Evolutionary conservation across 2,888 invertebrate species (phyloP).

Genomic region (Trissolcus japonicus): DNA sequence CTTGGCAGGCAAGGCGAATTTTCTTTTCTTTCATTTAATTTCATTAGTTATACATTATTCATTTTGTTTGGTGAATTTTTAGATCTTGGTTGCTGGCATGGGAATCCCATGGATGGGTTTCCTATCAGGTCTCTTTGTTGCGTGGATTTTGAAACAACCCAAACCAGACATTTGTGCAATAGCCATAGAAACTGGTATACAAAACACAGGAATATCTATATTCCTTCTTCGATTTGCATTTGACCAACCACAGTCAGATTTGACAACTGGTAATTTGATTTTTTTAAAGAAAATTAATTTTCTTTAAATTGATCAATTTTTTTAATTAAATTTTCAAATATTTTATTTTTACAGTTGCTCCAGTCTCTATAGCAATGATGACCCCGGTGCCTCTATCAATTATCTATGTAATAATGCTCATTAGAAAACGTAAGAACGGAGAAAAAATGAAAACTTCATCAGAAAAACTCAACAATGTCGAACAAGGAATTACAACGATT

Average conservation of each 20-base stretch:
- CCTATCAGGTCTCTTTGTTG: constrained; percentile 81
- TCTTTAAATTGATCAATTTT: not conserved
- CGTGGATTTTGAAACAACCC: constrained; percentile 81
- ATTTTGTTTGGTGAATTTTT: constrained; percentile 60
- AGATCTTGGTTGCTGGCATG: constrained; percentile 89
- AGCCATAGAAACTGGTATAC: constrained; percentile 93
- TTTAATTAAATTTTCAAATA: not conserved
- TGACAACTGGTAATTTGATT: constrained; percentile 84
- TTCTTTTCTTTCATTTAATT: not conserved
- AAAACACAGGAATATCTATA: constrained; percentile 95
- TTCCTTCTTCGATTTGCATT: constrained; percentile 89
- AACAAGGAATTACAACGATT: constrained; percentile 30
- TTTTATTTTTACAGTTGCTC: constrained; percentile 81
- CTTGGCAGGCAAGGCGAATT: constrained; percentile 83
- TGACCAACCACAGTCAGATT: constrained; percentile 89
- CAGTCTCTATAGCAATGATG: constrained; percentile 94
- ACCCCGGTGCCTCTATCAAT: constrained; percentile 90
- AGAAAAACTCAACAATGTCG: constrained; percentile 64
- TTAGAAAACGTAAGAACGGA: constrained; percentile 61
- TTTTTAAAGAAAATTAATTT: not conserved
- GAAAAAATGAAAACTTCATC: constrained; percentile 61
- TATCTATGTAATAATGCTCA: constrained; percentile 71
- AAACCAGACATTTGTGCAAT: constrained; percentile 88
- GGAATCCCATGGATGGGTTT: constrained; percentile 91
- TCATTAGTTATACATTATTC: not conserved